Conservation (phyloP, 2,888 invertebrate species). For the Maniola hyperantus region DNA sequence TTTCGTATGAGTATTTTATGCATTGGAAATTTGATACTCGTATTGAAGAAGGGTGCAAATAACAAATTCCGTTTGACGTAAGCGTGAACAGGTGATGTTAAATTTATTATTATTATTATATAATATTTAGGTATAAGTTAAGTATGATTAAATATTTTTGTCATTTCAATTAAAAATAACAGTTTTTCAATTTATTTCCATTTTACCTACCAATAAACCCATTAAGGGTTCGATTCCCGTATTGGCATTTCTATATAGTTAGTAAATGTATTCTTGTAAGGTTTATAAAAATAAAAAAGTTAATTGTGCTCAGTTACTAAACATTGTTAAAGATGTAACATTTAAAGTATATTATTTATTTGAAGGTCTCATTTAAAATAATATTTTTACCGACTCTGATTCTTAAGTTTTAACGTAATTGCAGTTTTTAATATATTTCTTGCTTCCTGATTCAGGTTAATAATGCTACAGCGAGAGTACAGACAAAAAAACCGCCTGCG, state of each 20-base stretch:
- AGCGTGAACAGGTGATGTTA: slow-evolving; percentile 9
- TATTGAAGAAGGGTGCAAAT: neutral
- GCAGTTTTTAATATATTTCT: slow-evolving; percentile 51
- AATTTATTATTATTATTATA: slow-evolving; percentile 1
- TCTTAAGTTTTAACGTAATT: neutral
- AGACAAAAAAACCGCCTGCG: slow-evolving; percentile 98
- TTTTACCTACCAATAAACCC: no score
- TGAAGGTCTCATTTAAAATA: neutral
- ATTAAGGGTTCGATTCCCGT: slow-evolving; percentile 5
- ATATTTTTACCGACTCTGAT: neutral
- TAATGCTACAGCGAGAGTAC: slow-evolving; percentile 99
- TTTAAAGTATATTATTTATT: neutral
- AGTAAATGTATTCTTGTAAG: neutral
- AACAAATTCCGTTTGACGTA: neutral
- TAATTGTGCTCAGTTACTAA: neutral
- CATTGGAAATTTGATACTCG: neutral
- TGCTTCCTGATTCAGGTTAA: slow-evolving; percentile 91
- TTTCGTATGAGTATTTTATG: neutral
- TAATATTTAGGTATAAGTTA: neutral
- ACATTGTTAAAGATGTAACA: neutral
- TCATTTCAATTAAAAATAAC: neutral
- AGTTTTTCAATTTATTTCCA: neutral
- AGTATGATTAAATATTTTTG: neutral
- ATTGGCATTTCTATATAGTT: no score
- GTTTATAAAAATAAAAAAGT: neutral